phyloP scores from a whole-genome alignment of 2,113 vertebrate genomes.

The Pterocles orientalis region DNA sequence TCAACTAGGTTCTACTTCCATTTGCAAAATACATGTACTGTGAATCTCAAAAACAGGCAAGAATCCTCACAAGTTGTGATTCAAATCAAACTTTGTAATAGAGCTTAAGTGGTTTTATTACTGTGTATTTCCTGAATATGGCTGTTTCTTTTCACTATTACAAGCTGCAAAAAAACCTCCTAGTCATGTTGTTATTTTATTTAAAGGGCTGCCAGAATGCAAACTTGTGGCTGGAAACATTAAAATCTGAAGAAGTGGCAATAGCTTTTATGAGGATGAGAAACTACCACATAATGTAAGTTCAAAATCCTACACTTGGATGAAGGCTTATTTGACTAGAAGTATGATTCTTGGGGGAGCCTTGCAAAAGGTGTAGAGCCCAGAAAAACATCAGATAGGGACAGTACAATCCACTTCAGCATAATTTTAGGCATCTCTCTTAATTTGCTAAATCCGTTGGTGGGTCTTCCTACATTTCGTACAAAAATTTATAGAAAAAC shows the following conservation, averaged over 20 bases:
- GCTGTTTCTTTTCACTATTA: background rate
- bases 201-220: background rate
- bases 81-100: background rate
- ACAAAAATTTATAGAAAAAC: background rate
- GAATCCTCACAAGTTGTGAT: background rate
- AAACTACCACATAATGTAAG: background rate
- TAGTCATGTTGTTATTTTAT: background rate
- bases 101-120: background rate
- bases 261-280: background rate
- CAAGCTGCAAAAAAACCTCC: background rate
- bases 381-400: background rate
- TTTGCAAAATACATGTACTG: background rate
- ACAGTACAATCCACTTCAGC: background rate
- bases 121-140: background rate
- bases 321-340: background rate
- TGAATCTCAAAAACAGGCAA: background rate
- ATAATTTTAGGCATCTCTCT: background rate
- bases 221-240: background rate
- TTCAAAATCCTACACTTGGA: background rate
- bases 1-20: background rate
- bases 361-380: background rate
- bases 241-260: background rate
- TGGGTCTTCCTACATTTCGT: background rate
- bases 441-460: background rate
- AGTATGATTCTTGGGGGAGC: background rate